Evolutionary conservation across 2,888 invertebrate species (phyloP), one percentile per base, ranked within the genome.

Genomic region (Ornithoptera priamus): DNA sequence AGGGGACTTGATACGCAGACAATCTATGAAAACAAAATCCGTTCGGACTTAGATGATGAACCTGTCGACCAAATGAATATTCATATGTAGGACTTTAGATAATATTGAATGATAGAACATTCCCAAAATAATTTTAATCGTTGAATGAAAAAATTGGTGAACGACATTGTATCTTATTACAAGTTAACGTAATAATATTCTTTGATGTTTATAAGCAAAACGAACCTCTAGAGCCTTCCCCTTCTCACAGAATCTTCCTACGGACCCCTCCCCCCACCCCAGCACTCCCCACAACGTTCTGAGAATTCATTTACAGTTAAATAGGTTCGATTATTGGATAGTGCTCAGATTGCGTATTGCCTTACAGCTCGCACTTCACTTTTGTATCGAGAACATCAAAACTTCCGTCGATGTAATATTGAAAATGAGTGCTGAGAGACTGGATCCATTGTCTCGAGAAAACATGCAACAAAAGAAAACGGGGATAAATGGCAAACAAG

Each of bases 291-390:
- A 62, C 67, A 62, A 39, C 67, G 67, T 62, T 67, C 42, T 53
- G 61, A 62, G 67, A 67, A 62, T 62, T 67, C 56, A 56, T 56
- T 61, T 67, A 67, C 61, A 66, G 66, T 50, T 42, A 56, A 67
- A 62, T 62, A 67, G 61, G 53, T 62, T 67, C 39, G 67, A 67
- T 67, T 67, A 67, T 62, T 67, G 67, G 56, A 62, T 67, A 67
- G 61, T 53, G 56, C 56, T 62, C 61, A 39, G 67, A 62, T 62
- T 62, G 56, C 22, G 56, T 62, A 36, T 67, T 67, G 67, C 12
- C 36, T 20, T 39, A 62, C 17, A 67, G 15, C 57, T 57, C 15
- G 2, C 17, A 57, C n/a, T 57, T n/a, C 10, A 57, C 10, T 22
- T 20, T 20, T 57, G 57, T 20, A 57, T 57, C 10, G 20, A 20